Percentiles rank a stretch among this genome's conserved stretches.
phyloP scores from a whole-genome alignment of 2,888 invertebrate species.

The Drosophila pegasa region DNA sequence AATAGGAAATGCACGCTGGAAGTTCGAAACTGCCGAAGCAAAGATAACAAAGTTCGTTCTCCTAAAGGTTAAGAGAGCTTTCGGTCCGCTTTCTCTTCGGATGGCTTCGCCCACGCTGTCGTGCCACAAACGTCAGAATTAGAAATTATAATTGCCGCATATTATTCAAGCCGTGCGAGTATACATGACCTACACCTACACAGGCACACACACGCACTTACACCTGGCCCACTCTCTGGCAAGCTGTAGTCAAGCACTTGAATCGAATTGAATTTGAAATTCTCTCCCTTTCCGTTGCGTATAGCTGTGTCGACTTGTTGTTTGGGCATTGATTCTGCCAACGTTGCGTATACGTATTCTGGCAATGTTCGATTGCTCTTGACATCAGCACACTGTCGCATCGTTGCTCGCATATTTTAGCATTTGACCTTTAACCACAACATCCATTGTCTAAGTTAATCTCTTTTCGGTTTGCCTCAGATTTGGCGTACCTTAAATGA shows the following conservation, averaged over 20 bases:
- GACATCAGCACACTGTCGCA: slow-evolving; percentile 41
- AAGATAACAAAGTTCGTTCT: slow-evolving; percentile 24
- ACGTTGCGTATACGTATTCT: slow-evolving; percentile 25
- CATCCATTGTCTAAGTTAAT: slow-evolving; percentile 7
- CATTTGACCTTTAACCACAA: slow-evolving; percentile 57
- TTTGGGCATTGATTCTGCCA: slow-evolving; percentile 46
- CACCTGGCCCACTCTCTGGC: slow-evolving; percentile 20
- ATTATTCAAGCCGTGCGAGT: slow-evolving; percentile 68
- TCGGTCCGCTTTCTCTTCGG: slow-evolving; percentile 20
- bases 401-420: slow-evolving; percentile 54
- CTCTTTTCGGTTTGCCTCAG: not conserved
- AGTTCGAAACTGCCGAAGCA: slow-evolving; percentile 47
- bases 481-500: slow-evolving; percentile 20
- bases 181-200: slow-evolving; percentile 72
- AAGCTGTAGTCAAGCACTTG: slow-evolving; percentile 54
- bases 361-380: slow-evolving; percentile 71
- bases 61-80: slow-evolving; percentile 55
- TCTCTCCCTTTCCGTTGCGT: slow-evolving; percentile 28
- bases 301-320: slow-evolving; percentile 24
- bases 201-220: slow-evolving; percentile 1
- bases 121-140: slow-evolving; percentile 73
- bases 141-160: slow-evolving; percentile 77
- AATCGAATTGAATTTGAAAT: slow-evolving; percentile 69
- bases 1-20: slow-evolving; percentile 26
- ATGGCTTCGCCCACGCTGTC: slow-evolving; percentile 28